phyloP scores from a whole-genome alignment of 2,888 invertebrate genomes.

The Drosophila pseudotakahashii region DNA sequence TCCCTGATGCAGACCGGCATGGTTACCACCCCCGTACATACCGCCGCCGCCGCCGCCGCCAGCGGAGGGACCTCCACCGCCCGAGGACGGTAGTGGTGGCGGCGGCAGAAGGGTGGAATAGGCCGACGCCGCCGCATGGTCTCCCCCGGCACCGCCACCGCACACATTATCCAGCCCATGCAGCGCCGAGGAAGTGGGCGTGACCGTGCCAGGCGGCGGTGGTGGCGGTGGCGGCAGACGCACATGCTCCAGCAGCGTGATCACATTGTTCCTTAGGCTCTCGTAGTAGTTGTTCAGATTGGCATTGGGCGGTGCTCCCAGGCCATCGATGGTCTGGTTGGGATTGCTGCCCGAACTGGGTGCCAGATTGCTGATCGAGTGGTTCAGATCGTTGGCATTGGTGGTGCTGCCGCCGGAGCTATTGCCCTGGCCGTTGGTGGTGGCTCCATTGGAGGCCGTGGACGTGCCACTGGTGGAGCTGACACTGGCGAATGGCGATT shows the following conservation, averaged over 20 bases:
- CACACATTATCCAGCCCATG: slow-evolving; percentile 35
- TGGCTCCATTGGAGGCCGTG: not conserved
- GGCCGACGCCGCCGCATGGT: slow-evolving; percentile 54
- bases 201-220: slow-evolving; percentile 12
- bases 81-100: slow-evolving; percentile 42
- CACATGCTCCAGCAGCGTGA: slow-evolving; percentile 95
- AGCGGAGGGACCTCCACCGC: slow-evolving; percentile 11
- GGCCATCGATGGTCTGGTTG: slow-evolving; percentile 11
- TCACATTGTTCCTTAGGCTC: slow-evolving; percentile 95
- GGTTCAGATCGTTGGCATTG: slow-evolving; percentile 33
- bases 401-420: too few species aligned
- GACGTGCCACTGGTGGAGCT: slow-evolving; percentile 62
- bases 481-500: slow-evolving; percentile 71
- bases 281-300: slow-evolving; percentile 97
- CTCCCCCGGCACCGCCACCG: slow-evolving; percentile 15
- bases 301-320: slow-evolving; percentile 74
- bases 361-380: slow-evolving; percentile 35
- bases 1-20: slow-evolving; percentile 5
- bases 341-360: slow-evolving; percentile 40
- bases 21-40: slow-evolving; percentile 31
- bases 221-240: slow-evolving; percentile 87
- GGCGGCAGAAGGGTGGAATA: slow-evolving; percentile 70
- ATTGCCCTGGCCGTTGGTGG: not conserved
- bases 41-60: slow-evolving; percentile 50
- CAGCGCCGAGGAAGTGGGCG: not conserved